Conservation (phyloP, 2,888 invertebrate species). For the Cacoxenus indagator region DNA sequence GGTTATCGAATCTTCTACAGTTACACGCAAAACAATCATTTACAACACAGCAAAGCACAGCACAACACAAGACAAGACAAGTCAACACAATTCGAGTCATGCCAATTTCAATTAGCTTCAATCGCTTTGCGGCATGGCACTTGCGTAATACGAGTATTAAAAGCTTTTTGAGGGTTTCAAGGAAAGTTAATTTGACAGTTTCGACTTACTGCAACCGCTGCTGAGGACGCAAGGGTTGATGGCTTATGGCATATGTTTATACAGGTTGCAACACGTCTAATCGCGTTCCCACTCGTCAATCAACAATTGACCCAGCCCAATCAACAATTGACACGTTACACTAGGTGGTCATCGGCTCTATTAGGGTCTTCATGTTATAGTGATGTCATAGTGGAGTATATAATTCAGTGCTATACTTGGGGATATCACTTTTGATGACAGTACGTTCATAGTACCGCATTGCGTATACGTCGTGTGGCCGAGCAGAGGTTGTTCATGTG, state of each 20-base stretch:
- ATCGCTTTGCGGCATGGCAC: background rate
- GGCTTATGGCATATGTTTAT: background rate
- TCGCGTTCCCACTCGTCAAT: too few relatives aligned
- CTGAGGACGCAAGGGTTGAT: background rate
- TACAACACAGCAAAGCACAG: background rate
- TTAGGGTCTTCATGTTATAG: too few relatives aligned
- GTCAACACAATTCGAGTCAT: background rate
- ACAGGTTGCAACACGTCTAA: background rate
- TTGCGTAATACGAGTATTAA: background rate
- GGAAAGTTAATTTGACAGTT: background rate
- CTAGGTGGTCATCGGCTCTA: too few relatives aligned
- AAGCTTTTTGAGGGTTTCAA: background rate
- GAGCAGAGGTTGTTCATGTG: too few relatives aligned
- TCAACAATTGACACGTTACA: too few relatives aligned
- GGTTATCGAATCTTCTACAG: background rate
- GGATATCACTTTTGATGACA: too few relatives aligned
- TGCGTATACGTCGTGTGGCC: slow-evolving; percentile 6
- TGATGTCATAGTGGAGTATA: too few relatives aligned
- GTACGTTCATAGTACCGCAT: too few relatives aligned
- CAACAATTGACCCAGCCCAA: too few relatives aligned
- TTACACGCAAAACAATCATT: background rate
- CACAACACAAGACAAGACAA: background rate
- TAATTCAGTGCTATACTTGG: too few relatives aligned
- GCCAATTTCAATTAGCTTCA: background rate
- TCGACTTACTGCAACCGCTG: background rate